A percentile compares a stretch with the other conserved stretches of the same genome.
phyloP scores from a whole-genome alignment of 2,797 vertebrate genomes.

The Erethizon dorsatum region DNA sequence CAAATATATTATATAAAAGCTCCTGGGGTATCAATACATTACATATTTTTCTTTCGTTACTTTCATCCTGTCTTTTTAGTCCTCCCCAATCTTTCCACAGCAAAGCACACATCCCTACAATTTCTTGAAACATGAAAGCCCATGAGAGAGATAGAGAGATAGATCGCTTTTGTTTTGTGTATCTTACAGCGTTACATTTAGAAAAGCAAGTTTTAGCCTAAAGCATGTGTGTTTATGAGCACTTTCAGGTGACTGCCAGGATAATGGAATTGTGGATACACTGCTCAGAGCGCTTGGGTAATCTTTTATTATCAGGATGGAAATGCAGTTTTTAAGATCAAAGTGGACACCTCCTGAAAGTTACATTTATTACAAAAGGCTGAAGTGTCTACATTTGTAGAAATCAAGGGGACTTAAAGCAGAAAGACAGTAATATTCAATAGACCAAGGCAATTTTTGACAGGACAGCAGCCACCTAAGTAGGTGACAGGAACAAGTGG shows the following conservation, averaged over 20 bases:
- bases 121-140: constrained; percentile 43
- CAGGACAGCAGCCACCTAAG: neutral
- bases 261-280: constrained; percentile 62
- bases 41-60: neutral
- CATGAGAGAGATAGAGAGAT: neutral
- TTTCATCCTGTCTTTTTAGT: neutral
- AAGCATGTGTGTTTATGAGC: constrained; percentile 66
- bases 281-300: constrained; percentile 48
- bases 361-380: constrained; percentile 39
- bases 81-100: neutral
- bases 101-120: neutral
- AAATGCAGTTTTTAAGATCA: constrained; percentile 75
- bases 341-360: constrained; percentile 79
- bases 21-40: neutral
- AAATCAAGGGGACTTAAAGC: constrained; percentile 74
- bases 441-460: constrained; percentile 49
- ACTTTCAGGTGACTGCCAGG: neutral
- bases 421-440: constrained; percentile 26
- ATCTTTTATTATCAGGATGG: constrained; percentile 73
- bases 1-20: neutral
- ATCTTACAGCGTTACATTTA: constrained; percentile 33
- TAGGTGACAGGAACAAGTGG: neutral
- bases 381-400: constrained; percentile 54
- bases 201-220: constrained; percentile 63
- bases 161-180: neutral